These are phyloP conservation scores for Agrypnus murinus DNA, from an alignment of 2,888 invertebrate genomes.

Conservation along the genomic window DNA sequence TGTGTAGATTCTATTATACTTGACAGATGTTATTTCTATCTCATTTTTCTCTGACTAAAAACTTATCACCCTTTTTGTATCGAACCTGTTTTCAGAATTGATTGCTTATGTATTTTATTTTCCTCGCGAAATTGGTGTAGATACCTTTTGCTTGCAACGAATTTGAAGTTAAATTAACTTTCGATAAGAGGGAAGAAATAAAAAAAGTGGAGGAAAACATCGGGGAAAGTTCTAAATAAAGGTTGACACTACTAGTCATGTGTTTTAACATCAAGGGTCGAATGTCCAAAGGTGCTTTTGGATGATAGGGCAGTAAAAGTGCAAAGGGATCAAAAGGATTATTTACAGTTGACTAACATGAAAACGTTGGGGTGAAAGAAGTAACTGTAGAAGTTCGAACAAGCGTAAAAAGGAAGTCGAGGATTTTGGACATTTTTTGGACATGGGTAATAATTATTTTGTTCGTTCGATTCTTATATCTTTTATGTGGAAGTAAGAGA, in stretches of 20 bases:
- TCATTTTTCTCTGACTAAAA: constrained; percentile 27
- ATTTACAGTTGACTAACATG: constrained; percentile 31
- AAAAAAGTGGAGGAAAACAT: not conserved
- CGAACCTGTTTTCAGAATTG: constrained; percentile 4
- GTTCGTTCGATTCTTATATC: no score
- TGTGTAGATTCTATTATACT: constrained; percentile 24
- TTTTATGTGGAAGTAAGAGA: no score
- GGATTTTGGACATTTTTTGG: constrained; percentile 19
- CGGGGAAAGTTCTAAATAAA: not conserved
- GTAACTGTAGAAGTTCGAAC: constrained; percentile 20
- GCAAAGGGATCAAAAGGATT: constrained; percentile 28
- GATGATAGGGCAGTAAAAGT: constrained; percentile 26
- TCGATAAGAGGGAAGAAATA: no score
- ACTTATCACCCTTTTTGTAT: constrained; percentile 11
- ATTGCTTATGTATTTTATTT: constrained; percentile 6
- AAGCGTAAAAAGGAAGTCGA: constrained; percentile 22
- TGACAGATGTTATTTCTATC: constrained; percentile 22
- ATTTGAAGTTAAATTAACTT: not conserved
- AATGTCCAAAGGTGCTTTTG: constrained; percentile 29
- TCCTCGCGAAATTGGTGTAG: not conserved
- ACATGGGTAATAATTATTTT: constrained; percentile 16
- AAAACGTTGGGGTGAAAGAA: constrained; percentile 27
- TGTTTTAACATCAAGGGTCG: constrained; percentile 14
- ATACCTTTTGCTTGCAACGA: not conserved
- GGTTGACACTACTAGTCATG: constrained; percentile 21